Evolutionary conservation across 2,888 invertebrate genomes (phyloP).

Genomic region (Capitulum mitella): DNA sequence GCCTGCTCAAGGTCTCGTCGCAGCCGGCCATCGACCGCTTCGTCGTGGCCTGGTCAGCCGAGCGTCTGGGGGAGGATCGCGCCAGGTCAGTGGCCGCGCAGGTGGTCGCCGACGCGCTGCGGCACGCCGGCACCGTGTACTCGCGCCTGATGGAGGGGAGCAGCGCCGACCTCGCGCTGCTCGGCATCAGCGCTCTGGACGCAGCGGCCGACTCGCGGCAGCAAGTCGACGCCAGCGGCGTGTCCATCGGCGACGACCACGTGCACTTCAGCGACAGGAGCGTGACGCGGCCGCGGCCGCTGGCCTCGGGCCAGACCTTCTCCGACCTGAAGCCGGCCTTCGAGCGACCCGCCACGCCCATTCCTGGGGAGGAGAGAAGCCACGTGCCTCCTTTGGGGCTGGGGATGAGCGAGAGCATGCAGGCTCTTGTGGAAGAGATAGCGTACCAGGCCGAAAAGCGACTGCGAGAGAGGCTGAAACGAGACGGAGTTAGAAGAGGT

Average conservation of each 20-base stretch:
- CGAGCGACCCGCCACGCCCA: not conserved
- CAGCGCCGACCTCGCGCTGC: not conserved
- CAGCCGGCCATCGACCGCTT: constrained; percentile 1
- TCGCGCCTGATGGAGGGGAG: not conserved
- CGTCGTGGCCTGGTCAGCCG: not conserved
- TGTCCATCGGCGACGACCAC: not conserved
- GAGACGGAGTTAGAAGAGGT: not conserved
- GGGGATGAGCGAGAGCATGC: not conserved
- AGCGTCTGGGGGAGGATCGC: not conserved
- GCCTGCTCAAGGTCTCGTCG: not conserved
- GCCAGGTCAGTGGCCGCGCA: not conserved
- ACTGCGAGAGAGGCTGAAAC: not conserved
- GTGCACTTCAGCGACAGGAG: constrained; percentile 3
- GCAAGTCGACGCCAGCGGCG: not conserved
- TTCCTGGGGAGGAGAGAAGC: not conserved
- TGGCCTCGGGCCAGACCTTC: not conserved
- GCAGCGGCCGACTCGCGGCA: not conserved
- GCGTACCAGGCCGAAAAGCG: not conserved
- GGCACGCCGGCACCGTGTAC: not conserved
- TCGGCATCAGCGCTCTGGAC: not conserved
- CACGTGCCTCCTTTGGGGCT: too few relatives aligned
- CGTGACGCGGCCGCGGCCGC: not conserved
- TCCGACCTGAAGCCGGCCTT: not conserved
- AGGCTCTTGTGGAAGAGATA: not conserved
- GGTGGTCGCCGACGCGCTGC: not conserved